Evolutionary conservation across 1,140 invertebrate species (phyloP).

Genomic region (Drosophila jambulina): DNA sequence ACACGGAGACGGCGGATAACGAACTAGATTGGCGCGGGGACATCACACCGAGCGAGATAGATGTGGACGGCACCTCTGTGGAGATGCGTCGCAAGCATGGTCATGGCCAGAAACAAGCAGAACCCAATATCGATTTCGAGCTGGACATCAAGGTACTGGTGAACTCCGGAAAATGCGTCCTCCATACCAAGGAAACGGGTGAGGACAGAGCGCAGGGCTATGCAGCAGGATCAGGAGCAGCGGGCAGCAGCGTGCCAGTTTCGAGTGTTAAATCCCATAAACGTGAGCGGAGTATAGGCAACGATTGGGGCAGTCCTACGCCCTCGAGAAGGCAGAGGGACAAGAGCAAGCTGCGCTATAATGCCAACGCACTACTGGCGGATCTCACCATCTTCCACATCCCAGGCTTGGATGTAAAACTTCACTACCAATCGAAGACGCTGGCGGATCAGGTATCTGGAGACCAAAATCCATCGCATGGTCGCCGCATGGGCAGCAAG

Average conservation of each 20-base stretch:
- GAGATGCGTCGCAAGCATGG: constrained; percentile 87
- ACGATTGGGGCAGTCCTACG: constrained; percentile 86
- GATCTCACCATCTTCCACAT: constrained; percentile 97
- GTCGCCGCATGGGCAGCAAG: constrained; percentile 89
- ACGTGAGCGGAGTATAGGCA: constrained; percentile 81
- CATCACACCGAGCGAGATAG: constrained; percentile 84
- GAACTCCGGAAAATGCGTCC: constrained; percentile 97
- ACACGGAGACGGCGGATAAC: constrained; percentile 88
- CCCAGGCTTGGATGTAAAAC: constrained; percentile 97
- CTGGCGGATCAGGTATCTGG: constrained; percentile 86
- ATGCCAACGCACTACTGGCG: constrained; percentile 87
- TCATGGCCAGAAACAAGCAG: constrained; percentile 87
- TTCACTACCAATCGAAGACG: constrained; percentile 95
- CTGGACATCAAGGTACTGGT: constrained; percentile 98
- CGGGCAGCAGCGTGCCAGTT: constrained; percentile 84
- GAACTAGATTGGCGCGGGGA: constrained; percentile 87
- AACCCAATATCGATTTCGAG: constrained; percentile 98
- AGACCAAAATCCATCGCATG: constrained; percentile 22
- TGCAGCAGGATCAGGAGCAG: constrained; percentile 9
- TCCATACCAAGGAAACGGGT: constrained; percentile 95
- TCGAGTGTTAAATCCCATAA: constrained; percentile 78
- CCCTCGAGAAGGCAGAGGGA: constrained; percentile 86
- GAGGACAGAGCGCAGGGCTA: constrained; percentile 88
- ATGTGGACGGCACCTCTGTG: constrained; percentile 88
- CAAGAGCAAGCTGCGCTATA: constrained; percentile 84